Evolutionary conservation across 2,797 vertebrate genomes (phyloP).

Genomic region (Falco columbarius): DNA sequence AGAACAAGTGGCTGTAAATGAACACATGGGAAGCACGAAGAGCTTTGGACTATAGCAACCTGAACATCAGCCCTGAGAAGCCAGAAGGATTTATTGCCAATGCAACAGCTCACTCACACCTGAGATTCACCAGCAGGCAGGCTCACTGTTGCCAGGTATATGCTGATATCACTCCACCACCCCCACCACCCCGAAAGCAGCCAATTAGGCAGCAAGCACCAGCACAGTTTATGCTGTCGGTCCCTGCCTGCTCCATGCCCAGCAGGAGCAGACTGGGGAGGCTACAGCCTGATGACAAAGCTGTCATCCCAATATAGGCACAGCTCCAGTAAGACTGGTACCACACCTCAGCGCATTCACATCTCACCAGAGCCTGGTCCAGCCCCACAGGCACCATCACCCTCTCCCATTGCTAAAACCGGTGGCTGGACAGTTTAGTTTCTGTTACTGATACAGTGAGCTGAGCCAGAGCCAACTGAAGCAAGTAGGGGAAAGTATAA

Average conservation of each 20-base stretch:
- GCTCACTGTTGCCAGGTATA: neutral
- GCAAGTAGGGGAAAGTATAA: neutral
- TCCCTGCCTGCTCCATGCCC: neutral
- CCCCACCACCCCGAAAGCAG: neutral
- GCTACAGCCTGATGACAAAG: neutral
- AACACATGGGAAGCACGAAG: neutral
- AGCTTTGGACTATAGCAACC: neutral
- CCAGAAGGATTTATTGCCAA: neutral
- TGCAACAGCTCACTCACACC: neutral
- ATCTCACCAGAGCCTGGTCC: neutral
- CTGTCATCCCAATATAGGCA: neutral
- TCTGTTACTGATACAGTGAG: neutral
- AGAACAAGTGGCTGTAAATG: neutral
- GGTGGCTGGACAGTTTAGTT: neutral
- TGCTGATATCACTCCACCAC: too few relatives aligned
- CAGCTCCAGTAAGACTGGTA: neutral
- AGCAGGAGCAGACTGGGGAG: neutral
- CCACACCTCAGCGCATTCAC: rapidly evolving
- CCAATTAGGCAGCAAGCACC: neutral
- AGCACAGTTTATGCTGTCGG: rapidly evolving
- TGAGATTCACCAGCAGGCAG: neutral
- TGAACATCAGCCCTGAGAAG: neutral
- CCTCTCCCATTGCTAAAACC: neutral
- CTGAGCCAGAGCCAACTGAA: neutral
- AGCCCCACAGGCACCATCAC: neutral